A percentile compares a stretch with the other conserved stretches of the same genome.
phyloP scores from a whole-genome alignment of 2,797 vertebrate species.

The Enteromius thamalakanensis region DNA sequence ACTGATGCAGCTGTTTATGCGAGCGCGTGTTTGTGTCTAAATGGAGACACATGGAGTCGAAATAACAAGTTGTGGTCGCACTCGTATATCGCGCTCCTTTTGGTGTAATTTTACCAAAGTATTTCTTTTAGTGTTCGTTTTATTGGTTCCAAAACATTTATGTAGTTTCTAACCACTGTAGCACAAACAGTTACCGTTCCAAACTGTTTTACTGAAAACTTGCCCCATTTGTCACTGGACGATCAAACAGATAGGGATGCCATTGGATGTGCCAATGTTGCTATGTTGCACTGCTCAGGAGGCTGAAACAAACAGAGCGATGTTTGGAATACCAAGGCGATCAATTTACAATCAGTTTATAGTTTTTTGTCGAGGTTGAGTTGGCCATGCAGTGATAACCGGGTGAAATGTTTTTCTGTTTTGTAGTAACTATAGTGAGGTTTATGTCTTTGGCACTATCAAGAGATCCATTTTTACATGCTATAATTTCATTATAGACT shows the following conservation, averaged over 20 bases:
- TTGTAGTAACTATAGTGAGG: slow-evolving; percentile 21
- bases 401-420: slow-evolving; percentile 22
- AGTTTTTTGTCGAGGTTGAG: background rate
- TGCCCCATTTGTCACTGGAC: background rate
- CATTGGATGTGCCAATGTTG: slow-evolving; percentile 1
- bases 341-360: background rate
- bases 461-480: slow-evolving; percentile 40
- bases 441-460: slow-evolving; percentile 7
- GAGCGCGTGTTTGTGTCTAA: background rate
- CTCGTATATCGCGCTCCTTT: background rate
- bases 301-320: background rate
- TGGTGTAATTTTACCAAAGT: background rate
- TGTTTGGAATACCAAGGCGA: background rate
- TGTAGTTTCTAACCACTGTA: background rate
- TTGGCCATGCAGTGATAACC: background rate
- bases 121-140: slow-evolving; percentile 26
- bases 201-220: background rate
- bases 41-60: slow-evolving; percentile 5
- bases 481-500: slow-evolving; percentile 23
- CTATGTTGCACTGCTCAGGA: background rate
- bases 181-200: background rate
- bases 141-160: background rate
- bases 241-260: background rate
- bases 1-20: slow-evolving; percentile 60
- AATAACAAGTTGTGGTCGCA: slow-evolving; percentile 1